Evolutionary conservation across 2,888 invertebrate genomes (phyloP).

Genomic region (Lycaena phlaeas): DNA sequence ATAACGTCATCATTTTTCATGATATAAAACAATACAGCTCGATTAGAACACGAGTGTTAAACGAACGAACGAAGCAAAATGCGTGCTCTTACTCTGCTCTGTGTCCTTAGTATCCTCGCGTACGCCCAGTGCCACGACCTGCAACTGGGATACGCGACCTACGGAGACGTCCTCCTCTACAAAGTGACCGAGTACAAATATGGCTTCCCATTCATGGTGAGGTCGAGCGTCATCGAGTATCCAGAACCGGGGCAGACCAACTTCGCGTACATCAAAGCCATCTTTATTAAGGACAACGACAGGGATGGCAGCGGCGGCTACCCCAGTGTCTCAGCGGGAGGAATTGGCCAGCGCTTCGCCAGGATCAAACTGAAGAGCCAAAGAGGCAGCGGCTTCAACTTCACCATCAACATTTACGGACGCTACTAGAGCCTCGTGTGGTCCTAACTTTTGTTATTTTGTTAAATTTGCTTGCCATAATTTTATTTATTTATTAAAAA

Average conservation of each 20-base stretch:
- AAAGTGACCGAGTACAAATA: slow-evolving; percentile 49
- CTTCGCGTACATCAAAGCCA: slow-evolving; percentile 47
- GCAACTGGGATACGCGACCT: slow-evolving; percentile 38
- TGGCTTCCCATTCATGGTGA: slow-evolving; percentile 47
- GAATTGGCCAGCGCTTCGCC: slow-evolving; percentile 52
- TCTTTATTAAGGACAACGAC: slow-evolving; percentile 47
- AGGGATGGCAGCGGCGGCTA: slow-evolving; percentile 50
- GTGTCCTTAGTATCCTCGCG: slow-evolving; percentile 32
- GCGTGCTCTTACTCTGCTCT: slow-evolving; percentile 32
- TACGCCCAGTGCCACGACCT: slow-evolving; percentile 51
- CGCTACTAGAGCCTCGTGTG: slow-evolving; percentile 33
- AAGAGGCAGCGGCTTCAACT: slow-evolving; percentile 48
- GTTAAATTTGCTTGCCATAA: background rate
- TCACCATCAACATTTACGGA: slow-evolving; percentile 56
- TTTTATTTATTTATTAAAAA: background rate
- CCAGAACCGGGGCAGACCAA: slow-evolving; percentile 46
- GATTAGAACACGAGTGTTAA: slow-evolving; percentile 45
- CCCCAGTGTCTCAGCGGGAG: slow-evolving; percentile 47
- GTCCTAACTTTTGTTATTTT: slow-evolving; percentile 22
- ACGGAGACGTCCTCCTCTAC: slow-evolving; percentile 48
- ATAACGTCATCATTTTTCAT: slow-evolving; percentile 27
- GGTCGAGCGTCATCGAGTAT: slow-evolving; percentile 44
- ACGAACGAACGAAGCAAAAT: slow-evolving; percentile 51
- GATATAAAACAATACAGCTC: slow-evolving; percentile 43
- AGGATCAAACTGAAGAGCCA: slow-evolving; percentile 60